Conservation (phyloP, 2,113 vertebrate genomes). For the Caloenas nicobarica region DNA sequence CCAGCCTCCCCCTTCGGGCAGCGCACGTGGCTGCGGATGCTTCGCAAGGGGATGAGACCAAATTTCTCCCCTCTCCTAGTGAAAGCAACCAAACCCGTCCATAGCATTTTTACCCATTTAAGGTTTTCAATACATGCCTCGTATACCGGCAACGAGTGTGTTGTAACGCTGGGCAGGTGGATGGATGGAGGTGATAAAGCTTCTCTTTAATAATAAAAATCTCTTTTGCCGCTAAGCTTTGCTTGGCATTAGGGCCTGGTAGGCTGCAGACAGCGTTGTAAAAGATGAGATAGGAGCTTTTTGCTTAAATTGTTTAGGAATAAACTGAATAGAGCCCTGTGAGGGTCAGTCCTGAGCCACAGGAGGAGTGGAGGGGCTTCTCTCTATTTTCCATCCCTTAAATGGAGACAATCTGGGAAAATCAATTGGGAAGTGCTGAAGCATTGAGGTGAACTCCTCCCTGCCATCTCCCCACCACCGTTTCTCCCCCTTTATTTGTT, state of each 20-base stretch:
- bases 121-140: background rate
- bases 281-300: background rate
- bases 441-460: background rate
- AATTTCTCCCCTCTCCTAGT: fast-evolving
- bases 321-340: background rate
- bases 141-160: fast-evolving
- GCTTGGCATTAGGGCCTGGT: background rate
- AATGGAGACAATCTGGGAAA: background rate
- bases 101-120: fast-evolving
- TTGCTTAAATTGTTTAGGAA: background rate
- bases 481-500: background rate
- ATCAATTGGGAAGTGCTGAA: background rate
- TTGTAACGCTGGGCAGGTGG: background rate
- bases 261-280: background rate
- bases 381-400: background rate
- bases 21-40: background rate
- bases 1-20: fast-evolving
- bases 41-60: background rate
- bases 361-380: background rate
- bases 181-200: background rate
- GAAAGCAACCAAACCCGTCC: no score
- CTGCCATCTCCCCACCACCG: fast-evolving
- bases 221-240: background rate
- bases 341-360: background rate
- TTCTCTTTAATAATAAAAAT: background rate